Percentiles rank a stretch among this genome's conserved stretches.
Conservation (phyloP, 2,113 vertebrate genomes). For the Megatriorchis doriae region DNA sequence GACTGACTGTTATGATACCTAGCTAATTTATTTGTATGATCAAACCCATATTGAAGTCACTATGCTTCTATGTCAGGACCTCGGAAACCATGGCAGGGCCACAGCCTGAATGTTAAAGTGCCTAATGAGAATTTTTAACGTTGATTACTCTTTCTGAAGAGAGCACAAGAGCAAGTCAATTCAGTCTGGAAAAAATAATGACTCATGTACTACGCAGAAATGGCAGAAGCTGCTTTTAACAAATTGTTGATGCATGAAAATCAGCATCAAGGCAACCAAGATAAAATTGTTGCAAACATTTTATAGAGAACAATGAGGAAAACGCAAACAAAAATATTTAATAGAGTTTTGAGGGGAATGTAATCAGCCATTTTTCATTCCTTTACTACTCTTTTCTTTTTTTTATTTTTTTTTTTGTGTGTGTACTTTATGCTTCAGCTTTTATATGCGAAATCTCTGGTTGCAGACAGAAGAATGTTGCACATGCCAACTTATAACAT, state of each 20-base stretch:
- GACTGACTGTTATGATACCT: not conserved
- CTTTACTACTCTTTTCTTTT: not conserved
- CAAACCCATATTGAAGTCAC: not conserved
- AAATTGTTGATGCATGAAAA: not conserved
- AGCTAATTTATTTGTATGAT: not conserved
- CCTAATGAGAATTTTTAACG: not conserved
- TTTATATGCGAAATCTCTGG: not conserved
- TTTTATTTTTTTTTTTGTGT: not conserved
- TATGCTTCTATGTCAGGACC: not conserved
- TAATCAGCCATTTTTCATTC: not conserved
- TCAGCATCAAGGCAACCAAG: not conserved
- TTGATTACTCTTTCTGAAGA: not conserved
- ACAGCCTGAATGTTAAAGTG: not conserved
- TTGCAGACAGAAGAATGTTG: not conserved
- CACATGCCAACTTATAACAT: not conserved
- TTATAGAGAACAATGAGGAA: not conserved
- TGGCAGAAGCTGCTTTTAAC: not conserved
- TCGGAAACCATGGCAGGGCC: not conserved
- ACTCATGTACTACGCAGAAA: not conserved
- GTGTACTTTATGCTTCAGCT: not conserved
- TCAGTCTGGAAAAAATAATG: not conserved
- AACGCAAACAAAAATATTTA: not conserved
- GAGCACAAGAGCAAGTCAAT: not conserved
- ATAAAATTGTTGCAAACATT: not conserved
- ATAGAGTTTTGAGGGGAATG: not conserved